A percentile compares a stretch with the other conserved stretches of the same genome.
These are phyloP conservation scores for Tetanocera ferruginea DNA, from an alignment of 2,888 invertebrate genomes.

Conservation along the genomic window DNA sequence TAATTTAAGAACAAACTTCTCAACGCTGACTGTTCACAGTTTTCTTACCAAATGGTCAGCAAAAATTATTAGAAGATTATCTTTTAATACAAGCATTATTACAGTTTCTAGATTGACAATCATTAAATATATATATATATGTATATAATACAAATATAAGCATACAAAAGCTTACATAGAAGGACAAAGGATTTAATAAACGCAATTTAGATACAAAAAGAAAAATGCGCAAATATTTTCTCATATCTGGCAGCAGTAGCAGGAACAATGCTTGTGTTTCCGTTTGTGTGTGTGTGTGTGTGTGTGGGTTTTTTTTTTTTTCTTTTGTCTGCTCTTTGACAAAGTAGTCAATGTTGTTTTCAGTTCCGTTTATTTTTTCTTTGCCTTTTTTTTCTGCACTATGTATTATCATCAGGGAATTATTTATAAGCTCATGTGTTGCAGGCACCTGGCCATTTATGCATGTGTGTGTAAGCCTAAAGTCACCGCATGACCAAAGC, in stretches of 20 bases:
- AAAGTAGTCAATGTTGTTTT: neutral
- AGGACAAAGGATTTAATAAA: slow-evolving; percentile 13
- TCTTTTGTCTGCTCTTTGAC: neutral
- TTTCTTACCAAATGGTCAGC: neutral
- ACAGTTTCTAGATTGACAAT: neutral
- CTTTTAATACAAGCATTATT: neutral
- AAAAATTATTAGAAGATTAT: slow-evolving; percentile 10
- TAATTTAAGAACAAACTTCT: neutral
- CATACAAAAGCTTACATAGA: neutral
- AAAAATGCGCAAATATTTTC: neutral
- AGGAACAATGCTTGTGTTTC: neutral
- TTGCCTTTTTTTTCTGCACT: neutral
- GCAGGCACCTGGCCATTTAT: slow-evolving; percentile 12
- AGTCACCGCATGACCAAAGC: no score
- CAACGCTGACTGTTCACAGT: neutral
- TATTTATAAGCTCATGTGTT: slow-evolving; percentile 24
- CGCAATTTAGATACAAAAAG: neutral
- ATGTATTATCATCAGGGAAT: slow-evolving; percentile 8
- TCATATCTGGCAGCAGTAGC: neutral
- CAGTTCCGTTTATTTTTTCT: neutral
- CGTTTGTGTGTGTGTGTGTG: neutral
- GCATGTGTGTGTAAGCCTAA: no score
- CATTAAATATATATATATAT: no score
- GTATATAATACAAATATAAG: neutral
- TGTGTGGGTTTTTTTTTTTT: neutral